Base-by-base conservation (phyloP, 37 sponge, comb jelly and placozoan species). In the Ephydatia muelleri region DNA sequence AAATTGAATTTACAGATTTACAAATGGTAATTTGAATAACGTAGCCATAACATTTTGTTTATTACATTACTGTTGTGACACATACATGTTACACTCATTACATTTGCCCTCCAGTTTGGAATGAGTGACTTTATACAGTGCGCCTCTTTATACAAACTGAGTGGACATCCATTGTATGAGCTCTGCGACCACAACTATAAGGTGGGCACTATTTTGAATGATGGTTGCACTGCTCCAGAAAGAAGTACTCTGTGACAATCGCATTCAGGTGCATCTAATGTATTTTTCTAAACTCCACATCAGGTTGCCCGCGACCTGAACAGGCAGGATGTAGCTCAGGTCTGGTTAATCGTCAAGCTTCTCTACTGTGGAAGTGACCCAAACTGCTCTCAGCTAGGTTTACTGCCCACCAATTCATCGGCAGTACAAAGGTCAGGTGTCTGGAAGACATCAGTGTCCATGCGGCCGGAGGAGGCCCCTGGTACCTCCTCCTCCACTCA, bases 111-210 rank as follows among this genome's bases (percentile, higher is more conserved):
- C 1, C 49, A 79, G 74, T 13, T 43, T 39, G 35, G 39, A 39
- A 37, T 34, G 40, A 26, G 26, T 6, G 67, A 36, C 13, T 90
- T 93, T 47, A 49, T 49, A 5, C 34, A 77, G 5, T 88, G 84
- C 84, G 92, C 95, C 0, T 72, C 65, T n/a, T 23, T n/a, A 19
- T 94, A 82, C 75, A 79, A 70, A 32, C 71, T 94, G 1, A 69
- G 82, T 49, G 95, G 95, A 12, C 65, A 35, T 0, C 83, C 95
- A 57, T 14, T 91, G 16, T 79, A 91, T 57, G 90, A 94, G 74
- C 77, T 94, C 4, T 94, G 92, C 80, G 91, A 94, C 65, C 89
- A 86, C 80, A 94, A 94, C 85, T 88, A 88, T 25, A 43, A 91
- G 92, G 95, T 91, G 67, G 38, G 73, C 21, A 13, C 36, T 76